These are phyloP conservation scores for Geophilus truncorum DNA, from an alignment of 2,888 invertebrate species.

Conservation along the genomic window DNA sequence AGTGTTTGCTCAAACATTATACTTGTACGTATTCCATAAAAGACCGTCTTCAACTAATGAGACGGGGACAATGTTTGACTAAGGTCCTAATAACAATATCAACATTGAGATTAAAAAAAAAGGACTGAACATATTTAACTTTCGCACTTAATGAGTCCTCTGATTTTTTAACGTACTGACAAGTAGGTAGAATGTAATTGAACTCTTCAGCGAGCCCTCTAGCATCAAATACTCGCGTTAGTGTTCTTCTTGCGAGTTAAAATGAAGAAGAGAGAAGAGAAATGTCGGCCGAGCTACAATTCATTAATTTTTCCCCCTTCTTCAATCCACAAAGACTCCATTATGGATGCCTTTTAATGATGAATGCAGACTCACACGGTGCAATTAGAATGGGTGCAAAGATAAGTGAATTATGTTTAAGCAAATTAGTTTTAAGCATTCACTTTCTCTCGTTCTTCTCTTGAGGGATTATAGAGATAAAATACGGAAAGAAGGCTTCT, in stretches of 20 bases:
- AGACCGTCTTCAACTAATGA: background rate
- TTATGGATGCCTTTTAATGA: background rate
- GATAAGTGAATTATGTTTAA: slow-evolving; percentile 23
- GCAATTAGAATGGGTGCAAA: slow-evolving; percentile 15
- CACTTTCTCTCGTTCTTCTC: background rate
- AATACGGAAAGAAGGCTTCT: background rate
- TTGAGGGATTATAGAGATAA: background rate
- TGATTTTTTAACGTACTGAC: too few relatives aligned
- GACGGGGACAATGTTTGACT: background rate
- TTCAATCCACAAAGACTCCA: background rate
- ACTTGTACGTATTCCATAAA: background rate
- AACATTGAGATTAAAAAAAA: background rate
- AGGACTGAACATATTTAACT: background rate
- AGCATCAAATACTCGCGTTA: background rate
- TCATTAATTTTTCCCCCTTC: background rate
- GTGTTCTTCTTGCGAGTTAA: background rate
- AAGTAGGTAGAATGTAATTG: too few relatives aligned
- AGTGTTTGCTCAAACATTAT: background rate
- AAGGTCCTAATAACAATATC: background rate
- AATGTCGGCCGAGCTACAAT: background rate
- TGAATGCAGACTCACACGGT: background rate
- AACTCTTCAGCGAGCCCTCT: background rate
- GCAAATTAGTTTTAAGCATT: background rate
- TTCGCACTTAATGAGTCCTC: background rate
- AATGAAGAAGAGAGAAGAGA: background rate